Percentiles rank a stretch among this genome's conserved stretches.
Evolutionary conservation across 2,797 vertebrate species (phyloP).

Genomic region (Gallinago stenura): DNA sequence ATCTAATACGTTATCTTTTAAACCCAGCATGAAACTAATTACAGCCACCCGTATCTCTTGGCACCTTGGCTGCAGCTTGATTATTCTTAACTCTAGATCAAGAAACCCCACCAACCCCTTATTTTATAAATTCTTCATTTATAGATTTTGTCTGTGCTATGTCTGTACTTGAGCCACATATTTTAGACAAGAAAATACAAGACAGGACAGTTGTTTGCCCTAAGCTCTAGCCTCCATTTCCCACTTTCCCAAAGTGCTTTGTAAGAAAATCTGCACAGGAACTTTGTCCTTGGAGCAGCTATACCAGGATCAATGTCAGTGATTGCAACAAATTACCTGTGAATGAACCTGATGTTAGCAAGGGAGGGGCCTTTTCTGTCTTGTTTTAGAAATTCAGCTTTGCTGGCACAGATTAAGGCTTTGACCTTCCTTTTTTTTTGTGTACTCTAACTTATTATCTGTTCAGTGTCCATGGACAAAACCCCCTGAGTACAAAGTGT

Average conservation of each 20-base stretch:
- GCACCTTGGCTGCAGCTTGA: not conserved
- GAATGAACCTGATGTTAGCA: not conserved
- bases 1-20: conserved; percentile 5
- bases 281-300: not conserved
- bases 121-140: not conserved
- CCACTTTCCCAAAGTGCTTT: not conserved
- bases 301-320: not conserved
- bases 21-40: conserved; percentile 50
- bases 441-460: not conserved
- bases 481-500: not conserved
- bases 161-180: not conserved
- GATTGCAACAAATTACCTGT: not conserved
- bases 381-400: not conserved
- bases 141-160: not conserved
- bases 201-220: not conserved
- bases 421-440: not conserved
- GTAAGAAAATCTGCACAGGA: not conserved
- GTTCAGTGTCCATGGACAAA: not conserved
- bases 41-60: not conserved
- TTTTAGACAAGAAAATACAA: not conserved
- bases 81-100: conserved; percentile 19
- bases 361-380: not conserved
- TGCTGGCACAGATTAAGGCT: not conserved
- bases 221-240: not conserved
- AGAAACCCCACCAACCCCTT: not conserved